Base-by-base conservation (phyloP, 2,113 vertebrate species). In the Rhabdomys dilectus region DNA sequence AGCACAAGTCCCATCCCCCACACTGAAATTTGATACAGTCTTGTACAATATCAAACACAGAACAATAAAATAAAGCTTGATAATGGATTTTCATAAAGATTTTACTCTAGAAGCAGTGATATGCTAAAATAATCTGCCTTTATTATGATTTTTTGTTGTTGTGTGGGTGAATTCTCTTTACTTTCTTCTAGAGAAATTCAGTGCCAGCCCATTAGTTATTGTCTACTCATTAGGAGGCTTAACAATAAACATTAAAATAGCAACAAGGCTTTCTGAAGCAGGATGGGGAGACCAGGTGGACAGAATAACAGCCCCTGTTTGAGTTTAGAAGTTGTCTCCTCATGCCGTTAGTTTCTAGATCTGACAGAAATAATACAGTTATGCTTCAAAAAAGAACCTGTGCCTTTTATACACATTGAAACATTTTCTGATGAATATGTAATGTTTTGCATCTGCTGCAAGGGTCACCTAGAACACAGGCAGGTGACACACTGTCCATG, bases 11-110 rank as follows among this genome's bases (percentile, higher is more conserved):
- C 34, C 3, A 51, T 29, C 17, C 16, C 17, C 34, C 73, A 19
- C 8, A 66, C 48, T 0, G 11, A 73, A 15, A 62, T 34, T 62
- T 58, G 70, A 56, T 2, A 29, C 34, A 82, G 34, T 58, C 13
- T 72, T 22, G 22, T 36, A 45, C 48, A 39, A 48, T 48, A 26
- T 17, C 72, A 88, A 60, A 48, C n/a, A 60, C 29, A 75, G 36
- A 13, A 56, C 17, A 60, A 36, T 15, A 91, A 70, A 89, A 76
- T 36, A 39, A 94, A 88, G 58, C 66, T 85, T n/a, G 21, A 39
- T 90, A 82, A 66, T 97, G 45, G 58, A 85, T 89, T 96, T 94
- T 94, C 73, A 75, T 70, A n/a, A 78, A 91, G 26, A n/a, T 34
- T 95, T 93, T 87, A 86, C 81, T 66, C 39, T 11, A 66, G 42